These are phyloP conservation scores for Chymomyza procnemis DNA, from an alignment of 2,888 invertebrate species.

Conservation along the genomic window DNA sequence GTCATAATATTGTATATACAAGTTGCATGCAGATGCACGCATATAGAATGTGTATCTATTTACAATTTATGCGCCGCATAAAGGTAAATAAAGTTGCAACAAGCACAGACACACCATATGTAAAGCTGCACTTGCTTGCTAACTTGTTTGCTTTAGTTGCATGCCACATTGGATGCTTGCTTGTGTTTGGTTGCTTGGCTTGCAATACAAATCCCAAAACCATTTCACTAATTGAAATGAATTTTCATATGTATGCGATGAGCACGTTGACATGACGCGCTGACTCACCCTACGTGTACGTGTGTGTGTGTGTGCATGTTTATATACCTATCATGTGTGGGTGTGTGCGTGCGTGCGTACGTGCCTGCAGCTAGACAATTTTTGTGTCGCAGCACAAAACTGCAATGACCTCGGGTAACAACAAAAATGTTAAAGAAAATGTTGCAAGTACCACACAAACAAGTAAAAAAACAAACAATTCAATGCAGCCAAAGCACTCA, in stretches of 20 bases:
- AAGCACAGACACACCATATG: slow-evolving; percentile 42
- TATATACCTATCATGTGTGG: too few species aligned
- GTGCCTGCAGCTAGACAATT: slow-evolving; percentile 41
- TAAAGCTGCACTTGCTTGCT: slow-evolving; percentile 8
- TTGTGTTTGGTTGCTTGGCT: slow-evolving; percentile 31
- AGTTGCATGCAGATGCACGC: slow-evolving; percentile 13
- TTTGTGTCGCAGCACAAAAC: slow-evolving; percentile 46
- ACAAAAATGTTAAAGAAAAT: slow-evolving; percentile 35
- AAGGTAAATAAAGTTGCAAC: slow-evolving; percentile 65
- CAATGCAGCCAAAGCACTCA: slow-evolving; percentile 43
- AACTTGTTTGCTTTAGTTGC: slow-evolving; percentile 6
- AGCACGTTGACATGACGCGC: slow-evolving; percentile 23
- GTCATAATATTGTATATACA: not conserved
- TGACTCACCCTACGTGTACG: slow-evolving; percentile 18
- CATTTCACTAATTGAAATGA: slow-evolving; percentile 76
- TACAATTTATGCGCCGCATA: slow-evolving; percentile 59
- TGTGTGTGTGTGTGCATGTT: slow-evolving; percentile 19
- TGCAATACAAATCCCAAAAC: slow-evolving; percentile 70
- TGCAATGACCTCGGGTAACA: slow-evolving; percentile 64
- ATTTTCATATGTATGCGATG: slow-evolving; percentile 57
- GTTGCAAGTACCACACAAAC: slow-evolving; percentile 8
- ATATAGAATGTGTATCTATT: slow-evolving; percentile 48
- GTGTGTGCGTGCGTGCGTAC: slow-evolving; percentile 16
- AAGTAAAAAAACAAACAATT: slow-evolving; percentile 5
- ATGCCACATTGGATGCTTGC: not conserved